Evolutionary conservation across 2,113 vertebrate genomes (phyloP), one percentile per base, ranked within the genome.

Genomic region (Phoxinus phoxinus): DNA sequence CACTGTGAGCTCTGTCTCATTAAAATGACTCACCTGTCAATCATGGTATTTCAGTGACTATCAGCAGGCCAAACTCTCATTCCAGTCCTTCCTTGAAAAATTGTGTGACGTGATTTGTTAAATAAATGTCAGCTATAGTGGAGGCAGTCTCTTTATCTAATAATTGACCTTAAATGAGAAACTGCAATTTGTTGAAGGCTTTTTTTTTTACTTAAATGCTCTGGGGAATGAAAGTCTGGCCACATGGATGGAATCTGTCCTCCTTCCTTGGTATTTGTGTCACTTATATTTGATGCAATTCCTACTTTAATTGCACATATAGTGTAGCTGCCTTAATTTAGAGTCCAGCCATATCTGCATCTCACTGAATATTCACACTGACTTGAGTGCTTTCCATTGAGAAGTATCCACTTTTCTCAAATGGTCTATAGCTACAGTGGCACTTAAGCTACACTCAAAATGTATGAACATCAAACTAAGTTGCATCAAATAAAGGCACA

Each of bases 171-270:
- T 56, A 32, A 72, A 32, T 37, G 3, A 73, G 48, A 63, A 61
- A 35, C 4, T 78, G 17, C 12, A 71, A 59, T 72, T 72, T 56
- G 27, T 30, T 44, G 11, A 7, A 75, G n/a, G 21, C 59, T 63
- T 87, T 86, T 71, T 63, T 87, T 86, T 78, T 1, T n/a, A 8
- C 21, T 84, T 61, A 75, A 32, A 61, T 46, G 11, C 6, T 51
- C 19, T 23, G 27, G 27, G 44, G 61, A 81, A 19, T 67, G 19
- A 32, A 30, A 51, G 25, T 69, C 44, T 51, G 44, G 44, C 30
- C 8, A 41, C 32, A 81, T 19, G 2, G 5, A 67, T 25, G 23
- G 35, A 74, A 74, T 48, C 37, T 74, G 2, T 74, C n/a, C 41
- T 25, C 7, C 6, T 6, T 3, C 13, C 23, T 6, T 46, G 5